Base-by-base conservation (phyloP, 2,888 invertebrate species). In the Clepsis dumicolana region DNA sequence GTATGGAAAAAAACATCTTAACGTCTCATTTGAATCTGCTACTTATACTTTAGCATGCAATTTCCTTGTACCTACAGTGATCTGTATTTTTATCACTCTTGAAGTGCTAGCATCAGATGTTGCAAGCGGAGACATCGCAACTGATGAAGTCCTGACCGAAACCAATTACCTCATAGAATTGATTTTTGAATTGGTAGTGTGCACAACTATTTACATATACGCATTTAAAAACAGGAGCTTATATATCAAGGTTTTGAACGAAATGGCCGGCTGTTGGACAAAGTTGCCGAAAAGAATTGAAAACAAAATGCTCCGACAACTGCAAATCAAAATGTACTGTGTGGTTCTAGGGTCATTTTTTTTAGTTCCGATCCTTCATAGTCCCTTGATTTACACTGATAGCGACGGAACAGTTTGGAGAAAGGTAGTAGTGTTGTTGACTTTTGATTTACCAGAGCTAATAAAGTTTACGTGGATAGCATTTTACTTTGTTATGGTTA, bases 391-490 rank as follows among this genome's bases (percentile, higher is more conserved):
- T 0, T 63, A 32, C 18, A 16, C 57, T 2, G 67, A 48, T 7
- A 29, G n/a, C 5, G n/a, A n/a, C n/a, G 29, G 27, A 1, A 14
- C 14, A 4, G 16, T 52, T 29, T 63, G 63, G 63, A 59, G 52
- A 25, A 57, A 38, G 16, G 32, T 68, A 25, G 24, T 63, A 24
- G 57, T 57, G 14, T 63, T 57, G 0, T 10, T 70, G 7, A 44
- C 67, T 1, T 68, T 70, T 50, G 21, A 35, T 12, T n/a, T 72
- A 18, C 64, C 66, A 10, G 65, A 73, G 1, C 10, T 63, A 21
- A 61, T 71, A 44, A 71, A 73, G 41, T 70, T 64, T 29, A 25
- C 57, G 7, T 18, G 53, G 10, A 56, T 72, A 1, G 52, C 66
- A 1, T 64, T 53, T 35, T 57, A 65, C 14, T 67, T 69, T 41